Conservation (phyloP, 2,888 invertebrate genomes). For the Helicoverpa assulta region DNA sequence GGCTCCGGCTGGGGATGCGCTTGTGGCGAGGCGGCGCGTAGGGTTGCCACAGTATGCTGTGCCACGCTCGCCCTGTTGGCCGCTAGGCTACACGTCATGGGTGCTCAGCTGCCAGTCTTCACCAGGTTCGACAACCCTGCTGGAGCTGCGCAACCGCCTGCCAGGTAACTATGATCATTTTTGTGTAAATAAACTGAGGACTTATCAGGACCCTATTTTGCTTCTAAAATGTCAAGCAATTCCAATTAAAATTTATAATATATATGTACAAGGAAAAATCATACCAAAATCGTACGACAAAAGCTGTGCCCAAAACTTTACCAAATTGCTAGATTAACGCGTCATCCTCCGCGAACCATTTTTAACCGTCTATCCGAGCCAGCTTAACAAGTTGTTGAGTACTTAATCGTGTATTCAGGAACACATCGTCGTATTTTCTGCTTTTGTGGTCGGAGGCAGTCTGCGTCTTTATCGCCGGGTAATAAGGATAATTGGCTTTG, state of each 20-base stretch:
- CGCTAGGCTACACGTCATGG: conserved; percentile 97
- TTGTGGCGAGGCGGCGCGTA: conserved; percentile 92
- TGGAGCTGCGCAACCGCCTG: conserved; percentile 95
- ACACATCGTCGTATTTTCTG: conserved; percentile 37
- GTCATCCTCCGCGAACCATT: conserved; percentile 3
- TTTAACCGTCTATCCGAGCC: conserved; percentile 4
- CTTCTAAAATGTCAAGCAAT: neutral
- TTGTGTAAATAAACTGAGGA: too few species aligned
- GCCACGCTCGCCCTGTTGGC: conserved; percentile 95
- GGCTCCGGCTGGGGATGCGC: conserved; percentile 85
- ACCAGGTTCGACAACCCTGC: conserved; percentile 99
- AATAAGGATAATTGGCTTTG: conserved; percentile 71
- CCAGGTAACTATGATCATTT: conserved; percentile 71
- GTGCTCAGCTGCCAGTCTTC: conserved; percentile 98
- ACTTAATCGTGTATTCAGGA: conserved; percentile 38
- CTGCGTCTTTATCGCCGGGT: conserved; percentile 65
- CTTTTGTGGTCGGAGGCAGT: conserved; percentile 51
- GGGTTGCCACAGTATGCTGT: conserved; percentile 94
- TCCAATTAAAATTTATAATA: neutral
- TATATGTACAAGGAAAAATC: neutral
- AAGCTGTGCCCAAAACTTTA: neutral
- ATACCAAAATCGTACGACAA: neutral
- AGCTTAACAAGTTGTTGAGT: conserved; percentile 14
- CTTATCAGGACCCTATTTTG: neutral
- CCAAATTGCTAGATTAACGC: conserved; percentile 4